Conservation (phyloP, 1,140 invertebrate genomes). For the Pygmarrhopalites habei region DNA sequence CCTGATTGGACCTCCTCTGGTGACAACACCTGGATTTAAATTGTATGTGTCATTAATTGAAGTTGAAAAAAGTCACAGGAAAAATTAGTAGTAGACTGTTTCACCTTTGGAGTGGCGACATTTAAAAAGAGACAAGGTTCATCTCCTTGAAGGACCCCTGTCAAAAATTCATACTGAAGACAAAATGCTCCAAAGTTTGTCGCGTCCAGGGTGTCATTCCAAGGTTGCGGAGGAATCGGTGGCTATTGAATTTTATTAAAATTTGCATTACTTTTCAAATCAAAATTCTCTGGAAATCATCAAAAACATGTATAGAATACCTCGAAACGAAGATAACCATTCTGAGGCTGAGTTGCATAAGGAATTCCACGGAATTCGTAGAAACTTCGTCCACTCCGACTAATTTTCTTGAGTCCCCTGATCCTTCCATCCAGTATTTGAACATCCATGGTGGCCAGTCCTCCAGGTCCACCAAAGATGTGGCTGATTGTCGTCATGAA, state of each 20-base stretch:
- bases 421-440: constrained; percentile 29
- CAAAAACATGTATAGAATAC: too few relatives aligned
- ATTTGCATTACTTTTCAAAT: too few relatives aligned
- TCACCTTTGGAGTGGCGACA: constrained; percentile 7
- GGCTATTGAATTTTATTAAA: too few relatives aligned
- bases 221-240: constrained; percentile 39
- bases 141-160: background rate
- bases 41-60: too few relatives aligned
- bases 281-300: too few relatives aligned
- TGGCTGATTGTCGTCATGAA: background rate
- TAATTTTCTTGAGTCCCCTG: constrained; percentile 18
- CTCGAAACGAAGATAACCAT: constrained; percentile 28
- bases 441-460: background rate
- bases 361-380: constrained; percentile 33
- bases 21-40: too few relatives aligned
- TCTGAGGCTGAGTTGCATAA: constrained; percentile 19
- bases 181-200: constrained; percentile 43
- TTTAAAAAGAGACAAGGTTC: constrained; percentile 6
- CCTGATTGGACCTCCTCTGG: too few relatives aligned
- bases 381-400: constrained; percentile 25
- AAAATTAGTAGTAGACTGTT: too few relatives aligned
- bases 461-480: background rate
- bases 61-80: too few relatives aligned
- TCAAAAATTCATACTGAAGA: constrained; percentile 41
- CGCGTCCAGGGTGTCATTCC: constrained; percentile 45